These are phyloP conservation scores for Recurvirostra avosetta DNA, from an alignment of 2,113 vertebrate species.

Conservation along the genomic window DNA sequence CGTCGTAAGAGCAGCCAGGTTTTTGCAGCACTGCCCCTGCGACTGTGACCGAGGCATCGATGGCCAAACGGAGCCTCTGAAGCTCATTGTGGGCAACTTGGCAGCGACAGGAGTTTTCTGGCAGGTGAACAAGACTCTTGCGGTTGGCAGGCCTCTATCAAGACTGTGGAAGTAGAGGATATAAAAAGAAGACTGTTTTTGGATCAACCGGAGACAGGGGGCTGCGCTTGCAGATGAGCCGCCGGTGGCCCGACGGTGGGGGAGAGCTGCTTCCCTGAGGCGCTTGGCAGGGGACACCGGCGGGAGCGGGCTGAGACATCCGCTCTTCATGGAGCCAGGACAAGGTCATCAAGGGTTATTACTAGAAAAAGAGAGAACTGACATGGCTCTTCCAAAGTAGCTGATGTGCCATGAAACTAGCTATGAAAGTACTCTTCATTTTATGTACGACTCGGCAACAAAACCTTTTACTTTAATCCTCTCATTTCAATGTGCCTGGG, in stretches of 20 bases:
- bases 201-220: neutral
- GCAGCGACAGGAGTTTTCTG: neutral
- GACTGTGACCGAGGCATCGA: neutral
- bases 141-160: neutral
- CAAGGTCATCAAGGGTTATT: neutral
- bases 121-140: neutral
- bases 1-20: neutral
- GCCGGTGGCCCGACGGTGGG: rapidly evolving
- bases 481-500: neutral
- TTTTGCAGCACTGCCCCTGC: neutral
- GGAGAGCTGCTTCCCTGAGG: neutral
- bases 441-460: neutral
- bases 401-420: neutral
- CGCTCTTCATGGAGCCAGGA: neutral
- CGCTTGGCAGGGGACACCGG: neutral
- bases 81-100: neutral
- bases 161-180: neutral
- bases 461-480: neutral
- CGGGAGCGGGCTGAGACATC: neutral
- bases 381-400: neutral
- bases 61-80: neutral
- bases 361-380: neutral
- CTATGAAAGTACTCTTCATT: neutral
- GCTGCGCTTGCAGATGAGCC: rapidly evolving
- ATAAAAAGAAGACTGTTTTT: neutral